Base-by-base conservation (phyloP, 2,113 vertebrate genomes). In the Pteruthius melanotis region DNA sequence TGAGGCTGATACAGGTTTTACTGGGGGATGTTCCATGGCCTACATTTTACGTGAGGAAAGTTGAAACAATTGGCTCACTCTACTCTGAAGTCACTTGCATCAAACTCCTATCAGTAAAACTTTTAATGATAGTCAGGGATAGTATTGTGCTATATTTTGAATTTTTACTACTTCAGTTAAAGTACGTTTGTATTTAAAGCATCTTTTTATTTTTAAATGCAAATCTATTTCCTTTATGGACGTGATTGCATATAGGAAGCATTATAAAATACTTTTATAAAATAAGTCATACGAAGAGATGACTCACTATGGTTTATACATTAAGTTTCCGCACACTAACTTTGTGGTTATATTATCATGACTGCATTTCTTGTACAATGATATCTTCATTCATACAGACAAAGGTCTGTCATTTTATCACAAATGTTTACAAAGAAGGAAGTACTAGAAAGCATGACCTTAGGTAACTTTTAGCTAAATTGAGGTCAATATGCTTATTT, bases 341-440 rank as follows among this genome's bases (percentile, higher is more conserved):
- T 76, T 92, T 90, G 80, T 92, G 84, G 92, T 93, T 96, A 85
- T 95, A 91, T 90, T 89, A 77, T 71, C 54, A 90, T 78, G 94
- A 61, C 47, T 87, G 81, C 66, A 96, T 91, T 78, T 95, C 40
- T 90, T 86, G 82, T 93, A 76, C 9, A 15, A 63, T n/a, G 94
- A 39, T 78, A 53, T 96, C 59, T 84, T 96, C 75, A 92, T 77
- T 96, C 80, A 97, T 80, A 64, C 85, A 95, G 80, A 64, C 22
- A 72, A 74, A 93, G 40, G 60, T 52, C 72, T 91, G 81, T 57
- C 80, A 92, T 97, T 97, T 94, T 96, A 91, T 95, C 70, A 87
- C 61, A 95, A 97, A 94, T 49, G 89, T 30, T 74, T 72, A 33
- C 37, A 89, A 89, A 93, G 59, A 68, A 88, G 72, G 66, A 95